Evolutionary conservation across 1,140 invertebrate species (phyloP), one percentile per base, ranked within the genome.

Genomic region (Tetramorium parvispinum): DNA sequence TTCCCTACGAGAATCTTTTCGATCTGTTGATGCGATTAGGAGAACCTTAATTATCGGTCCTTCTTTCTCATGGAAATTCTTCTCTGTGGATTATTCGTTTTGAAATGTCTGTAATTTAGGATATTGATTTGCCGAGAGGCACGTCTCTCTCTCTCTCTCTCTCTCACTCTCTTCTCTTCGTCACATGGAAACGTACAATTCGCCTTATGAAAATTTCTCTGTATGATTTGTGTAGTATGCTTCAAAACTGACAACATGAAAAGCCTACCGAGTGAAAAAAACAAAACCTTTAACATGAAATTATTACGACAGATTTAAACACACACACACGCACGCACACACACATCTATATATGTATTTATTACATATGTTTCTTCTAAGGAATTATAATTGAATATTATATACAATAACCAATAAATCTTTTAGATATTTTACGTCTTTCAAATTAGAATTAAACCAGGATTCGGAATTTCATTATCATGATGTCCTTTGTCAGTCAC

Each of bases 231-330:
- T 98, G 93, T 97, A 99, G 94, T 97, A 97, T 73, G 98, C 98
- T 96, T 99, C 98, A 93, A 99, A 97, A 18, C 97, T 97, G 4
- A 99, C 98, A 65, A 98, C 96, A 96, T 99, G 98, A 93, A 99
- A 99, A 86, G 99, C 98, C 97, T 97, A 32, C 37, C 10, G 1
- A 82, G 79, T 49, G 76, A 40, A 40, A 71, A 59, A 5, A 55
- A 61, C 6, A 24, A 57, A 51, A 11, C 2, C 5, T 70, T 82
- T 5, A 46, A 63, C 16, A 40, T 61, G 1, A 1, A 49, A 46
- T 11, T 32, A 5, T 32, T 75, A 24, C 1, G 24, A 59, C 73
- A 55, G 32, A 86, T 51, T 13, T 24, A 37, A 3, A 32, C 10
- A n/a, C n/a, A 24, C 7, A n/a, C n/a, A n/a, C 18, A n/a, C n/a